Evolutionary conservation across 2,797 vertebrate species (phyloP).

Genomic region (Neomorphus geoffroyi): DNA sequence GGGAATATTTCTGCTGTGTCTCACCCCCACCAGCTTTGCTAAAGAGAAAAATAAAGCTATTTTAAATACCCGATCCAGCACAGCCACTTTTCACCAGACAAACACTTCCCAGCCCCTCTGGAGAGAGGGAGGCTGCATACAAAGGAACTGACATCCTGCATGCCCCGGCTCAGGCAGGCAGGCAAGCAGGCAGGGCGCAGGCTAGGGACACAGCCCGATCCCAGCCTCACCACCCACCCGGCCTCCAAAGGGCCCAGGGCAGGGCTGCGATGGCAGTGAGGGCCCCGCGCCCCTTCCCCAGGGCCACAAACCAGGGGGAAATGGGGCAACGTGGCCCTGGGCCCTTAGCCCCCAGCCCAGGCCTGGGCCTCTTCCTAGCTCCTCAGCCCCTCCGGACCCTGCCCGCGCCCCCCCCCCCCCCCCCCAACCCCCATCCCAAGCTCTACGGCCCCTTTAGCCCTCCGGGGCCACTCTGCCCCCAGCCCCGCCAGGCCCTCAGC

Average conservation of each 20-base stretch:
- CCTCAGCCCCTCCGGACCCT: no score
- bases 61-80: neutral
- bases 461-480: no score
- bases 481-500: no score
- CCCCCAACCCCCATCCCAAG: no score
- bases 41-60: neutral
- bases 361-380: no score
- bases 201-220: neutral
- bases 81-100: neutral
- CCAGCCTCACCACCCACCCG: neutral
- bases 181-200: no score
- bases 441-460: no score
- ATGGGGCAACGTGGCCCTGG: neutral
- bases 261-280: neutral
- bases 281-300: neutral
- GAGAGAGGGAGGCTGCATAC: constrained; percentile 22
- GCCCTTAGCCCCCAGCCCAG: neutral
- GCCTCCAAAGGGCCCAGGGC: neutral
- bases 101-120: neutral
- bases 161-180: neutral
- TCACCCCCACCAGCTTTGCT: neutral
- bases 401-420: no score
- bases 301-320: neutral
- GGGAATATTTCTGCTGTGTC: constrained; percentile 5
- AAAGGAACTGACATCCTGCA: constrained; percentile 38